phyloP scores from a whole-genome alignment of 1,140 invertebrate genomes.

The Drosophila nannoptera region DNA sequence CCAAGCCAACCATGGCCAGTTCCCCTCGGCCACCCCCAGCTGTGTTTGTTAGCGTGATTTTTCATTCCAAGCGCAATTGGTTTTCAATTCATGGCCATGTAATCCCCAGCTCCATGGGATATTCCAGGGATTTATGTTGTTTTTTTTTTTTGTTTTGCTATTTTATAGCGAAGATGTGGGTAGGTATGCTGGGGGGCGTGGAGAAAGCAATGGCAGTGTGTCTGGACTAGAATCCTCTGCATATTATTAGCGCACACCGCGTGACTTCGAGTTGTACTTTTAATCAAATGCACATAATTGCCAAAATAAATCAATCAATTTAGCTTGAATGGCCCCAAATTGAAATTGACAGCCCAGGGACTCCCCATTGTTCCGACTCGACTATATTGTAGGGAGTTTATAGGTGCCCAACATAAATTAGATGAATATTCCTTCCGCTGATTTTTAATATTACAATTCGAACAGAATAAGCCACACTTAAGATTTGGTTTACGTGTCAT shows the following conservation, averaged over 20 bases:
- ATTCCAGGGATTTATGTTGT: constrained; percentile 77
- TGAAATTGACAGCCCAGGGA: constrained; percentile 56
- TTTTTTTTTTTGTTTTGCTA: constrained; percentile 32
- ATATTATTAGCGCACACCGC: constrained; percentile 70
- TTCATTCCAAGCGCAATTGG: constrained; percentile 75
- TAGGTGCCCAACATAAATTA: constrained; percentile 58
- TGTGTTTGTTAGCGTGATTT: constrained; percentile 72
- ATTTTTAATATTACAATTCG: constrained; percentile 33
- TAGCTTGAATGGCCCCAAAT: constrained; percentile 60
- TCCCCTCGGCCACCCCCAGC: constrained; percentile 21
- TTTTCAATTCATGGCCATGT: constrained; percentile 76
- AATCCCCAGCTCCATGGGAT: constrained; percentile 72
- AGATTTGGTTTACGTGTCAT: constrained; percentile 70
- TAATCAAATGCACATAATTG: constrained; percentile 78
- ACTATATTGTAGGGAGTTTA: not conserved
- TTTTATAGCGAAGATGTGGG: constrained; percentile 21
- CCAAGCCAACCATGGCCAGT: not conserved
- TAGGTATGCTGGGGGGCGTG: not conserved
- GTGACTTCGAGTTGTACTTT: constrained; percentile 68
- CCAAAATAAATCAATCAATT: constrained; percentile 78
- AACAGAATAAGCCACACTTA: constrained; percentile 27
- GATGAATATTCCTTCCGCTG: constrained; percentile 14
- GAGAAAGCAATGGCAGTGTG: constrained; percentile 3
- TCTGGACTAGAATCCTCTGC: constrained; percentile 34
- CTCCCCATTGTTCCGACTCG: not conserved